phyloP scores from a whole-genome alignment of 2,888 invertebrate genomes.

The Bugula neritina region DNA sequence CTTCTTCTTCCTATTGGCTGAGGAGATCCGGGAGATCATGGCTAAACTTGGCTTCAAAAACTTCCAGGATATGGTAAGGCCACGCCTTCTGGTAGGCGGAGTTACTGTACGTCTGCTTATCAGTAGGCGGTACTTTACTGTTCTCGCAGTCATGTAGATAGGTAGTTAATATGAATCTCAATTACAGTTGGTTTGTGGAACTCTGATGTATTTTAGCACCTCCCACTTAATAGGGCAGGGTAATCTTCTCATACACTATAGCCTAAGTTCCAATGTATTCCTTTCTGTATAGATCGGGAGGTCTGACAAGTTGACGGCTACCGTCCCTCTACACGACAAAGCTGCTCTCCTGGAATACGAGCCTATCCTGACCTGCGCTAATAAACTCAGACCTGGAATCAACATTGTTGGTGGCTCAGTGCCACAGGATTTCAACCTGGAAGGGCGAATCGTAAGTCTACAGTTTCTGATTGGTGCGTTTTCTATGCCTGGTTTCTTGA shows the following conservation, averaged over 20 bases:
- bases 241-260: too few species aligned
- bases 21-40: slow-evolving; percentile 86
- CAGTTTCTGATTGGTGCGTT: too few species aligned
- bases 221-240: too few species aligned
- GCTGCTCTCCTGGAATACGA: slow-evolving; percentile 78
- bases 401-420: slow-evolving; percentile 85
- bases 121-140: too few species aligned
- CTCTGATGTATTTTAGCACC: too few species aligned
- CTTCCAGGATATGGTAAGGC: slow-evolving; percentile 85
- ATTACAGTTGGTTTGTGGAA: too few species aligned
- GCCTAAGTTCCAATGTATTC: too few species aligned
- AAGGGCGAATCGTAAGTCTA: slow-evolving; percentile 46
- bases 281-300: slow-evolving; percentile 36
- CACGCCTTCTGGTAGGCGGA: too few species aligned
- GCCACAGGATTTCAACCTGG: slow-evolving; percentile 60
- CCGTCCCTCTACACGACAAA: slow-evolving; percentile 69
- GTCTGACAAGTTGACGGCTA: slow-evolving; percentile 58
- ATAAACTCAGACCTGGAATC: slow-evolving; percentile 79
- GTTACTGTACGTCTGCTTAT: too few species aligned
- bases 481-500: too few species aligned
- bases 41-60: slow-evolving; percentile 79
- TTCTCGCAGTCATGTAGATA: too few species aligned
- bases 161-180: too few species aligned
- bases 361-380: slow-evolving; percentile 78
- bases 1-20: slow-evolving; percentile 93